Evolutionary conservation across 2,113 vertebrate genomes (phyloP).

Genomic region (Pluvialis apricaria): DNA sequence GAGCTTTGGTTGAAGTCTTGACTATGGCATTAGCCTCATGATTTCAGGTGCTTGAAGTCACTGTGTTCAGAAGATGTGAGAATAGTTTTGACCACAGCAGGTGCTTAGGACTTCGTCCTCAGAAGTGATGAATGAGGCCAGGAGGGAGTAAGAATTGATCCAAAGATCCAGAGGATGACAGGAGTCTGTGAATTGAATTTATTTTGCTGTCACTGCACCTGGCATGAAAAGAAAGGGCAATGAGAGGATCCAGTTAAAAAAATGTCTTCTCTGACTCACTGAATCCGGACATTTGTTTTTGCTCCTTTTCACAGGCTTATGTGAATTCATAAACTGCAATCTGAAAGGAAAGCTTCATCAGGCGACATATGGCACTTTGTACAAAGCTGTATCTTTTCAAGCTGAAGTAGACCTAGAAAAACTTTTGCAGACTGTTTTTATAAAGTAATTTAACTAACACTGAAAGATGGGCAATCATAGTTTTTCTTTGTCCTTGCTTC

Average conservation of each 20-base stretch:
- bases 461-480: not conserved
- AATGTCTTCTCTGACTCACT: not conserved
- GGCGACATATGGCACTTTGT: not conserved
- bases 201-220: slow-evolving; percentile 14
- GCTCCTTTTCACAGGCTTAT: slow-evolving; percentile 3
- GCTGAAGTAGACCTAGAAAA: not conserved
- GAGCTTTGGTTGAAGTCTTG: not conserved
- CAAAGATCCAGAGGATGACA: not conserved
- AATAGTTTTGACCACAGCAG: not conserved
- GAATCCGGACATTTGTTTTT: slow-evolving; percentile 18
- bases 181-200: not conserved
- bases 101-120: not conserved
- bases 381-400: not conserved
- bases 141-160: not conserved
- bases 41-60: not conserved
- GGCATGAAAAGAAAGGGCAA: slow-evolving; percentile 24
- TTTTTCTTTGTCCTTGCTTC: not conserved
- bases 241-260: not conserved
- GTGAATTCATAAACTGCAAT: slow-evolving; percentile 6
- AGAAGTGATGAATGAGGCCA: not conserved
- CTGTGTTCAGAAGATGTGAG: not conserved
- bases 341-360: not conserved
- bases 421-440: not conserved
- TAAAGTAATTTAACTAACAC: not conserved
- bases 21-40: not conserved